Conservation (phyloP, 35 echinoderm and acorn worm genomes). For the Heliocidaris erythrogramma region DNA sequence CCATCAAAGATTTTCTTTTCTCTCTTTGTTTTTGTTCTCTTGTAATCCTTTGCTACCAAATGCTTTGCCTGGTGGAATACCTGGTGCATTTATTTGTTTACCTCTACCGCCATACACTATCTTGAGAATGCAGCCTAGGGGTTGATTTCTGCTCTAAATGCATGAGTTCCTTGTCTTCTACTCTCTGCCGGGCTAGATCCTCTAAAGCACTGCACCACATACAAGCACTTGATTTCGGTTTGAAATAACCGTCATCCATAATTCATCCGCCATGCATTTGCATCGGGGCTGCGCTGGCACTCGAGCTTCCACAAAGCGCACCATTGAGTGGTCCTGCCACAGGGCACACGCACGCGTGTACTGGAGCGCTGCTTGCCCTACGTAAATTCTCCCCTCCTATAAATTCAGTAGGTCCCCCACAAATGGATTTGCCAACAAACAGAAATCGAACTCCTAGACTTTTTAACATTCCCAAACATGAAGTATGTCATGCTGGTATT, state of each 20-base stretch:
- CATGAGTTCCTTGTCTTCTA: background rate
- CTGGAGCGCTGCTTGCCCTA: background rate
- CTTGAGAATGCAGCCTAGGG: background rate
- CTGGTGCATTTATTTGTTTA: conserved; percentile 11
- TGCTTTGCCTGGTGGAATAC: background rate
- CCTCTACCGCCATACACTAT: background rate
- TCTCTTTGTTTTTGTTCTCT: conserved; percentile 34
- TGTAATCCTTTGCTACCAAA: background rate
- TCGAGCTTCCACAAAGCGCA: conserved; percentile 32
- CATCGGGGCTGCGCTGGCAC: conserved; percentile 20
- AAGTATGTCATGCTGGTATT: conserved; percentile 13
- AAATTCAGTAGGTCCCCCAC: conserved; percentile 31
- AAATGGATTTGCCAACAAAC: conserved; percentile 54
- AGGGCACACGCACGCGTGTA: conserved; percentile 23
- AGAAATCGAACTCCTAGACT: conserved; percentile 38
- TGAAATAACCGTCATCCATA: conserved; percentile 50
- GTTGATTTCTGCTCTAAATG: conserved; percentile 36
- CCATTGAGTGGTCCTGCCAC: conserved; percentile 29
- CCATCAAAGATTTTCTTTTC: background rate
- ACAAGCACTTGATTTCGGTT: conserved; percentile 41
- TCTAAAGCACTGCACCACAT: conserved; percentile 41
- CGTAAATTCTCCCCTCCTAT: background rate
- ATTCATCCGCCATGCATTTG: conserved; percentile 44
- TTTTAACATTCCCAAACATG: conserved; percentile 49
- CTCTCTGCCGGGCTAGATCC: background rate